Base-by-base conservation (phyloP, 1,140 invertebrate species). In the Drosophila repleta region DNA sequence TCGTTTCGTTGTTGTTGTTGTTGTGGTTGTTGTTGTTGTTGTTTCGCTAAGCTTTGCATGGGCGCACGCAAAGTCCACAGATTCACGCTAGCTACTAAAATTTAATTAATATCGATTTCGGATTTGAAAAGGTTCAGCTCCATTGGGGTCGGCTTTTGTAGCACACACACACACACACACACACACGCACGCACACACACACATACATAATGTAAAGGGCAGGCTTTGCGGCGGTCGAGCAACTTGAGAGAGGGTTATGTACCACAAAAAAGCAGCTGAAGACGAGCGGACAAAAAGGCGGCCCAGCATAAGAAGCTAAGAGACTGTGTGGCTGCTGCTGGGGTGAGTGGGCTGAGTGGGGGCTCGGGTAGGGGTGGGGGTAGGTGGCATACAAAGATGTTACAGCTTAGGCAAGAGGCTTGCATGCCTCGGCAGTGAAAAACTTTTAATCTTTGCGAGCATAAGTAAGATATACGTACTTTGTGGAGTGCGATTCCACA, bases 21-120 rank as follows among this genome's bases (percentile, higher is more conserved):
- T 26, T 43, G 26, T 70, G 18, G 35, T 21, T 20, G 17, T 46
- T 46, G 3, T n/a, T 39, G 52, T n/a, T 4, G 32, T 5, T 55
- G 7, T 51, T 29, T 17, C 39, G 39, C 39, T 82, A 68, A 64
- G 78, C 73, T 77, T 65, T 63, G 72, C 52, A 24, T 57, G 37
- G 52, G 29, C 37, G 45, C 53, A 66, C 62, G 62, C 69, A 72
- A 72, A 60, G 66, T 68, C 66, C 66, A 58, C 46, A 58, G 57
- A 46, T 74, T 62, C 67, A 58, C 67, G 60, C 57, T 68, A 83
- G 80, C 80, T 79, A 84, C 76, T 84, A 84, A 84, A 84, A 84
- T 84, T 84, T 84, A 84, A 84, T 84, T 84, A 84, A 84, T 84
- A 87, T 87, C 79, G 79, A 87, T 88, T 89, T 88, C 73, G 84